Percentiles rank a stretch among this genome's conserved stretches.
Conservation (phyloP, 1,140 invertebrate genomes). For the Drosophila pseudoobscura region DNA sequence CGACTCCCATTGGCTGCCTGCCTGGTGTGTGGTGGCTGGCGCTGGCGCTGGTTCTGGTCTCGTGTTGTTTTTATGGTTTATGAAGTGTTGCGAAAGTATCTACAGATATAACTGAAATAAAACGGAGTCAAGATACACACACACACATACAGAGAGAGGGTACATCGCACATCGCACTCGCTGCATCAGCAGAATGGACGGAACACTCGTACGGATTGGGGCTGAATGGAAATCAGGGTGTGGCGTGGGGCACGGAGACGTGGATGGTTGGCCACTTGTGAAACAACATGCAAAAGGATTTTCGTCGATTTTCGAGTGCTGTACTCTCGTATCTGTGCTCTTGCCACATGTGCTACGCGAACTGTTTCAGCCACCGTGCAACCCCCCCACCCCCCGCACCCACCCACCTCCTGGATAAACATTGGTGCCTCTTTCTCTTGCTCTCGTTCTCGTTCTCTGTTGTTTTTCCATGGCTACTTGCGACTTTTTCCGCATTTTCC, state of each 20-base stretch:
- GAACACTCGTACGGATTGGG: slow-evolving; percentile 5
- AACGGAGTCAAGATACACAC: slow-evolving; percentile 33
- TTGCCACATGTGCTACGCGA: slow-evolving; percentile 63
- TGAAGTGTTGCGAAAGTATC: slow-evolving; percentile 77
- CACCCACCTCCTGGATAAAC: slow-evolving; percentile 25
- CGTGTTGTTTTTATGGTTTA: slow-evolving; percentile 73
- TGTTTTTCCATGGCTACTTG: slow-evolving; percentile 50
- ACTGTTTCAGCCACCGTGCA: neutral
- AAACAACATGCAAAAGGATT: slow-evolving; percentile 78
- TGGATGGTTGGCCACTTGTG: slow-evolving; percentile 55
- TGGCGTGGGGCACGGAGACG: neutral
- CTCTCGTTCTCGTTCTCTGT: slow-evolving; percentile 2
- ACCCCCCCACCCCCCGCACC: neutral
- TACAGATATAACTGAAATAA: slow-evolving; percentile 54
- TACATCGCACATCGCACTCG: slow-evolving; percentile 5
- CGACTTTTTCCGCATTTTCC: slow-evolving; percentile 39
- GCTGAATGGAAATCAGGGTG: slow-evolving; percentile 16
- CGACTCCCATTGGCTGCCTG: neutral
- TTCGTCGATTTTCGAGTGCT: slow-evolving; percentile 76
- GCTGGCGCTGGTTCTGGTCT: slow-evolving; percentile 8
- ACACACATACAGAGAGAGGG: slow-evolving; percentile 10
- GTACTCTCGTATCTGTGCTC: slow-evolving; percentile 28
- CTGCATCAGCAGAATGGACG: slow-evolving; percentile 61
- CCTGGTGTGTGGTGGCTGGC: neutral
- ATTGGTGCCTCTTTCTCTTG: slow-evolving; percentile 15